These are phyloP conservation scores for Eidolon dupreanum DNA, from an alignment of 2,797 vertebrate species.

Conservation along the genomic window DNA sequence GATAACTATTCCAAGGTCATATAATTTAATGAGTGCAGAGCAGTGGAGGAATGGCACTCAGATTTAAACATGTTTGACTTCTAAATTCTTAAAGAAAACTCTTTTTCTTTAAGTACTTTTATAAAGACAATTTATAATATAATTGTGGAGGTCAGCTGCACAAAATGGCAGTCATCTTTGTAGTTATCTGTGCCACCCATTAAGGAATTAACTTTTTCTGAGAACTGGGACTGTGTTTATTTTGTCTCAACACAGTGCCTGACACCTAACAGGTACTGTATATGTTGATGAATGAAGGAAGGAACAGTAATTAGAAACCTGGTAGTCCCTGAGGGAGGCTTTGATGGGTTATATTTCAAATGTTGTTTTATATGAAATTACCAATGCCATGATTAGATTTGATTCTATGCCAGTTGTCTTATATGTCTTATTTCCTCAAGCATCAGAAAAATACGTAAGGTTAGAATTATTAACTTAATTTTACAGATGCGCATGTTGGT, in stretches of 20 bases:
- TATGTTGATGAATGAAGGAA: not conserved
- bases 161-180: not conserved
- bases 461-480: not conserved
- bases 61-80: not conserved
- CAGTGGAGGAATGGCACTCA: not conserved
- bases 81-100: not conserved
- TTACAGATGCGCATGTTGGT: not conserved
- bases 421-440: not conserved
- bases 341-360: not conserved
- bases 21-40: not conserved
- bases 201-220: not conserved
- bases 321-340: not conserved
- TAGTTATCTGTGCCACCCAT: not conserved
- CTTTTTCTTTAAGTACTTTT: not conserved
- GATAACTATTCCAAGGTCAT: not conserved
- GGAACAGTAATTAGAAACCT: not conserved
- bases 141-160: not conserved
- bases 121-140: not conserved
- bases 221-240: not conserved
- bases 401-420: not conserved
- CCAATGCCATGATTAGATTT: not conserved
- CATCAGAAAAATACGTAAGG: not conserved
- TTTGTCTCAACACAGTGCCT: not conserved
- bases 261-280: not conserved
- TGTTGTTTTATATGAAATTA: not conserved